These are phyloP conservation scores for Hystrix cristata DNA, from an alignment of 2,113 vertebrate genomes.

Conservation along the genomic window DNA sequence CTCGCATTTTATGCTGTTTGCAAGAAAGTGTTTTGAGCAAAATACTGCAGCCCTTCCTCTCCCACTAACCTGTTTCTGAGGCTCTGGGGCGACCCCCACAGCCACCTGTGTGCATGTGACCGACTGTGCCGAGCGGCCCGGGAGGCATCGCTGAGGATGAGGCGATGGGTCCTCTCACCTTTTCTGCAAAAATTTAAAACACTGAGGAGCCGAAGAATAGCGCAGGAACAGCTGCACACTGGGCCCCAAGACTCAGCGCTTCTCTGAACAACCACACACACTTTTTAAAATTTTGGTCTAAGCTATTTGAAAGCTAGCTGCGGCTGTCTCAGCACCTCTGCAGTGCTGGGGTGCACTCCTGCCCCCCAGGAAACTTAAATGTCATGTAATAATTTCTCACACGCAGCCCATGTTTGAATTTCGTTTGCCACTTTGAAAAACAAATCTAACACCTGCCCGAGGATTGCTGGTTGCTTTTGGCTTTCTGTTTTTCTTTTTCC, in stretches of 20 bases:
- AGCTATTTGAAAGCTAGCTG: background rate
- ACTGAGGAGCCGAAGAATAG: background rate
- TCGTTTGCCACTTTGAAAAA: background rate
- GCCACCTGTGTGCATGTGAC: too few species aligned
- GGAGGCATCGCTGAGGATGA: background rate
- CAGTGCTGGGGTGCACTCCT: background rate
- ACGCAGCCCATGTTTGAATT: background rate
- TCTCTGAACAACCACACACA: background rate
- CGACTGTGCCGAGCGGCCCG: too few species aligned
- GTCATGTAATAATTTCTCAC: background rate
- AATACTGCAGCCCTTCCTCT: background rate
- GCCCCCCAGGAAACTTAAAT: background rate
- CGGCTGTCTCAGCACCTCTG: background rate
- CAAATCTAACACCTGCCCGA: background rate
- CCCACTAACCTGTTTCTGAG: background rate
- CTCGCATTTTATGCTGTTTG: background rate
- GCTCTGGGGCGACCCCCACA: too few species aligned
- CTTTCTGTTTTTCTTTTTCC: background rate
- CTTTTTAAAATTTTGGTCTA: background rate
- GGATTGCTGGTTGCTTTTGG: background rate
- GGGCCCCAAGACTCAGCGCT: background rate
- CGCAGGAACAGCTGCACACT: background rate
- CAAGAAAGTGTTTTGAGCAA: background rate
- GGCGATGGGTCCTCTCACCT: background rate
- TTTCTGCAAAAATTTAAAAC: background rate